Percentiles rank a stretch among this genome's conserved stretches.
Evolutionary conservation across 2,888 invertebrate species (phyloP).

Genomic region (Alentia gelatinosa): DNA sequence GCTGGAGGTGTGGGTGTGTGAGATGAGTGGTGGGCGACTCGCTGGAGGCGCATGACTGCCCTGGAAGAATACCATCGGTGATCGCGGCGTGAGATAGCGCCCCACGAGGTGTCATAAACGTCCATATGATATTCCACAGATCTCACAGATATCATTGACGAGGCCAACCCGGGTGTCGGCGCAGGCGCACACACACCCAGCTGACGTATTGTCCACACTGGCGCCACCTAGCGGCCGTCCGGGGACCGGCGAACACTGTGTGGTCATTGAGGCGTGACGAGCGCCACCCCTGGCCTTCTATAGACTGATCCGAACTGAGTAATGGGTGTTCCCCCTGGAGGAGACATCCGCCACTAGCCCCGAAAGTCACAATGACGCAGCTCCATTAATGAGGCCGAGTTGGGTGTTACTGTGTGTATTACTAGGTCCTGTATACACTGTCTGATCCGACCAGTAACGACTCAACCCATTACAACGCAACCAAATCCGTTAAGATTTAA

Average conservation of each 20-base stretch:
- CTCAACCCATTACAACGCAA: too few relatives aligned
- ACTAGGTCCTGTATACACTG: too few relatives aligned
- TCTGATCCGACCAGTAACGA: too few relatives aligned
- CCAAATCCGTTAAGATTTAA: too few relatives aligned
- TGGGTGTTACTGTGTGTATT: too few relatives aligned
- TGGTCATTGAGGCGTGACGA: background rate
- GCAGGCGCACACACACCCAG: too few relatives aligned
- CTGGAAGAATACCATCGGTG: too few relatives aligned
- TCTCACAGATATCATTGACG: background rate
- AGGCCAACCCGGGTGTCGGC: too few relatives aligned
- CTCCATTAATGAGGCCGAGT: too few relatives aligned
- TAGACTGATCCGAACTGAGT: background rate
- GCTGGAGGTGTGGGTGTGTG: background rate
- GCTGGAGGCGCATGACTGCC: too few relatives aligned
- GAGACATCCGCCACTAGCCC: background rate
- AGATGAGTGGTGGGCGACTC: background rate
- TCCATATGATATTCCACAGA: background rate
- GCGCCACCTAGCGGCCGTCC: background rate
- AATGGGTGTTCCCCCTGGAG: background rate
- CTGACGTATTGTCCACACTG: background rate
- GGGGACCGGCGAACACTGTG: background rate
- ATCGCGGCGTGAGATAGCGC: background rate
- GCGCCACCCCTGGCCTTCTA: background rate
- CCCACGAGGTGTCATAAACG: conserved; percentile 13
- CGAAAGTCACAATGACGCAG: too few relatives aligned